Evolutionary conservation across 2,888 invertebrate species (phyloP), one percentile per base, ranked within the genome.

Genomic region (Heterodera filipjevi): DNA sequence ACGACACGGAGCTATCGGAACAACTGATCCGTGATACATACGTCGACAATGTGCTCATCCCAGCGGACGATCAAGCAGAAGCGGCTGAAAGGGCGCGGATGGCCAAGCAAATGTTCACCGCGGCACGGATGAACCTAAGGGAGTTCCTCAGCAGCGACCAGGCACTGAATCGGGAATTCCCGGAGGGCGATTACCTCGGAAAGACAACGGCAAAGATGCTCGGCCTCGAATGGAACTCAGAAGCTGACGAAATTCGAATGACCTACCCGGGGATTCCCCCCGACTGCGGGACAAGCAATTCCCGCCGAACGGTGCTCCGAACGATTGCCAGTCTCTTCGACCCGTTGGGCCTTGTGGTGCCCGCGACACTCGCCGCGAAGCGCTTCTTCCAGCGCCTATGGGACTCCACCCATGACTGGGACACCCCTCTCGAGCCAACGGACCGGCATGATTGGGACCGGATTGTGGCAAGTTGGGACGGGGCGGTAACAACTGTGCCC

Each of bases 51-150:
- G n/a, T n/a, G n/a, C n/a, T n/a, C n/a, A n/a, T n/a, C n/a, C n/a
- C n/a, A n/a, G 70, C 71, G 22, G 64, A 75, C 6, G 53, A 22
- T 22, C 35, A n/a, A 3, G 68, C 66, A 22, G 81, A 79, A 71
- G 81, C 81, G 16, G n/a, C 46, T 14, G 14, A n/a, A 6, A 70
- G 72, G 10, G 74, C 71, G 30, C 22, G n/a, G 39, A 76, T 73
- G 35, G 76, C 76, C 14, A 85, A 85, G 66, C 59, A 66, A 32
- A 70, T 81, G 10, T 83, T 83, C 66, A 35, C 66, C 0, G 59
- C 10, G 8, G 81, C 70, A 3, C 19, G 33, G 16, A 83, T 83
- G 83, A 82, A 80, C 64, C 59, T 83, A 16, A 2, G 83, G 22
- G 83, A 82, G n/a, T n/a, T n/a, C n/a, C n/a, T n/a, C n/a, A n/a